Conservation (phyloP, 2,888 invertebrate genomes). For the Andrena minutula region DNA sequence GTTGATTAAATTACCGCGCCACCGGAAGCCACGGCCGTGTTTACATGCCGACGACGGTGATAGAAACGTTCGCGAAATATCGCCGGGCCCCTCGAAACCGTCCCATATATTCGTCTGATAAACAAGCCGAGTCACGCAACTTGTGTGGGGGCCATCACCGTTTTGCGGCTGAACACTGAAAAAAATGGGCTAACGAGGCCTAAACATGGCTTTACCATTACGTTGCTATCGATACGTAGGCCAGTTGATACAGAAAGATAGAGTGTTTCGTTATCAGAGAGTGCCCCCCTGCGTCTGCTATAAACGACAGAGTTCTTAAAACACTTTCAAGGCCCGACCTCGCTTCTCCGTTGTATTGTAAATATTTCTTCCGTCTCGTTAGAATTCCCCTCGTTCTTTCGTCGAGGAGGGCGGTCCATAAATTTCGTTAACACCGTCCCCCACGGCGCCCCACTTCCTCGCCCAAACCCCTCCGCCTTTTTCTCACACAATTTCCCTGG, state of each 20-base stretch:
- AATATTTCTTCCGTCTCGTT: constrained; percentile 23
- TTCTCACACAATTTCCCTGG: constrained; percentile 1
- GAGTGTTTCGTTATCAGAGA: too few species aligned
- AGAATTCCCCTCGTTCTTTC: background rate
- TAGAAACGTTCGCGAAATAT: constrained; percentile 3
- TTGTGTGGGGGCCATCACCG: background rate
- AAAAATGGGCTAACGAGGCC: background rate
- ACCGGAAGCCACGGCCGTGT: constrained; percentile 26
- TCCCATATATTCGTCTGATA: background rate
- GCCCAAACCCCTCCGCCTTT: background rate
- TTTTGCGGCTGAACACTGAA: background rate
- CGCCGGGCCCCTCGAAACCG: background rate
- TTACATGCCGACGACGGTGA: constrained; percentile 13
- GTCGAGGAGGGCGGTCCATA: background rate
- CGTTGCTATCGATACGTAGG: too few species aligned
- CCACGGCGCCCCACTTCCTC: too few species aligned
- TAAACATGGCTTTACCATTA: too few species aligned
- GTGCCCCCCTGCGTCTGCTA: too few species aligned
- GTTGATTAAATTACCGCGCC: constrained; percentile 35
- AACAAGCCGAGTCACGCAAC: constrained; percentile 40
- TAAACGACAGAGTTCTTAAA: too few species aligned
- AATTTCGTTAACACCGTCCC: constrained; percentile 32
- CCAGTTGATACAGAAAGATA: too few species aligned
- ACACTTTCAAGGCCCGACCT: background rate
- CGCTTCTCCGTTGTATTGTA: background rate